These are phyloP conservation scores for Henricia sp. DNA, from an alignment of 53 echinoderm and acorn worm genomes.

Conservation along the genomic window DNA sequence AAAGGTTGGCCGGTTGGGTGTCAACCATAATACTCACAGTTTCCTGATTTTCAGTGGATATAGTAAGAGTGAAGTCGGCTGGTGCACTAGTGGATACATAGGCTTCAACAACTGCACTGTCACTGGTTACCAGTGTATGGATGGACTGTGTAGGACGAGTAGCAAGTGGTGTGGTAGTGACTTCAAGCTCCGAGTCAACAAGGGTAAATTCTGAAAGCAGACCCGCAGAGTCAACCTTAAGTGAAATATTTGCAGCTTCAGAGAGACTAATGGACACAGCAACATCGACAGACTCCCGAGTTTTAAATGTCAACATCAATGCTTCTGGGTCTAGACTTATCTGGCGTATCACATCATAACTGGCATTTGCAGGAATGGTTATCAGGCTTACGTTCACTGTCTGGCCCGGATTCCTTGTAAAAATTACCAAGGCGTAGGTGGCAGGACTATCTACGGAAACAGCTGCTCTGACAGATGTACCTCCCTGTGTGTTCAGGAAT, in stretches of 20 bases:
- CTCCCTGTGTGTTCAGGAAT: background rate
- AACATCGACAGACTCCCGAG: background rate
- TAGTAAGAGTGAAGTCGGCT: slow-evolving; percentile 1
- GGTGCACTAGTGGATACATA: slow-evolving; percentile 10
- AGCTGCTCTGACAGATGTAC: background rate
- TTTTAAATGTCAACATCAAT: background rate
- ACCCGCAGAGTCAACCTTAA: slow-evolving; percentile 3
- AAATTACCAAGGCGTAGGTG: background rate
- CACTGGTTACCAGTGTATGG: background rate
- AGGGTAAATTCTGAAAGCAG: background rate
- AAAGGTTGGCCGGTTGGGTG: slow-evolving; percentile 17
- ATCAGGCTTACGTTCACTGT: background rate
- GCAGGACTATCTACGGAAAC: background rate
- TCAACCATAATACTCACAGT: background rate
- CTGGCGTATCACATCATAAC: too few species aligned
- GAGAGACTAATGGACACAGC: background rate
- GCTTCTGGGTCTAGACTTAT: background rate
- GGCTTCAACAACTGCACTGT: slow-evolving; percentile 10
- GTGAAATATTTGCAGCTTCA: slow-evolving; percentile 8
- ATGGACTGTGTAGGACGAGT: background rate
- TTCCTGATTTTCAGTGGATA: slow-evolving; percentile 20
- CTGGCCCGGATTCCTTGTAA: background rate
- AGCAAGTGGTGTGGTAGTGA: background rate
- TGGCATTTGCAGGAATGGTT: background rate
- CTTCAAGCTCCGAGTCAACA: background rate